Percentiles rank a stretch among this genome's conserved stretches.
Evolutionary conservation across 2,113 vertebrate genomes (phyloP).

Genomic region (Struthidea cinerea): DNA sequence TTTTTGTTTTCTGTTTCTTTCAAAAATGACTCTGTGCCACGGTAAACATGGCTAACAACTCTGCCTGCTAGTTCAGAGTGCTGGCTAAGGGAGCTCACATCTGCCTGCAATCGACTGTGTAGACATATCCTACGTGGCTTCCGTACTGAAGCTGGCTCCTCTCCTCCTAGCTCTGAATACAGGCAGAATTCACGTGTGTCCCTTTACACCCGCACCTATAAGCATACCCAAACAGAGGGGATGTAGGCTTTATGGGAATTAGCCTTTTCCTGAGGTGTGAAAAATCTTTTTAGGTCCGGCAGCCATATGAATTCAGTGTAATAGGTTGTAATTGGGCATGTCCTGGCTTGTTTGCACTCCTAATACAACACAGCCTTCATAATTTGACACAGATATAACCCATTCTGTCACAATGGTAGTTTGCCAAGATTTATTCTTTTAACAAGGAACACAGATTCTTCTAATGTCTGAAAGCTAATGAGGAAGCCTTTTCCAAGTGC

Average conservation of each 20-base stretch:
- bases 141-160: neutral
- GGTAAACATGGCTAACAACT: neutral
- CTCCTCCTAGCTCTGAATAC: neutral
- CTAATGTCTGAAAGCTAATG: constrained; percentile 53
- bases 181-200: neutral
- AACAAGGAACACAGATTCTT: constrained; percentile 52
- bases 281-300: neutral
- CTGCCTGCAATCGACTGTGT: neutral
- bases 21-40: neutral
- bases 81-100: neutral
- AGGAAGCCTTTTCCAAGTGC: constrained; percentile 37
- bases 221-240: neutral
- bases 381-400: constrained; percentile 58
- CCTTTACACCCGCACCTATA: neutral
- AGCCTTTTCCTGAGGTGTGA: neutral
- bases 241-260: neutral
- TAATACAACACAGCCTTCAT: constrained; percentile 27
- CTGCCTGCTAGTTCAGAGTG: neutral
- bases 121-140: neutral
- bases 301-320: neutral
- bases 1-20: constrained; percentile 39
- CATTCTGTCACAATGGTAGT: constrained; percentile 25
- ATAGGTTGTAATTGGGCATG: constrained; percentile 51
- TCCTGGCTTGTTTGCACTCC: constrained; percentile 40
- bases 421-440: constrained; percentile 55